Evolutionary conservation across 2,888 invertebrate genomes (phyloP), one percentile per base, ranked within the genome.

Genomic region (Scotopteryx bipunctaria): DNA sequence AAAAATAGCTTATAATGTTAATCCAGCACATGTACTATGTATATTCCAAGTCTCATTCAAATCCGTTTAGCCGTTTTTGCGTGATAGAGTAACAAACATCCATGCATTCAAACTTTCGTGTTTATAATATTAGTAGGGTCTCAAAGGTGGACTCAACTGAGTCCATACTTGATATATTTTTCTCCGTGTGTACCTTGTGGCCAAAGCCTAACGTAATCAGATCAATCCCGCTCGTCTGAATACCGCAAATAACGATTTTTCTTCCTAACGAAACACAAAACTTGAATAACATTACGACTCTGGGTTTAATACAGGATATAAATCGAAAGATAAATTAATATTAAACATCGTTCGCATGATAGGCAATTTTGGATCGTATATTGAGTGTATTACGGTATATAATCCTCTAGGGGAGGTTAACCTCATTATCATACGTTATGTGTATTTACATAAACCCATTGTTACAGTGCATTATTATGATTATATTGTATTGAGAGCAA

Each of bases 351-450:
- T 45, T 48, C 29, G 52, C 58, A 37, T 55, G 40, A 52, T 50
- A 53, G 55, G 36, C 46, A 32, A 54, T 40, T 44, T 16, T 47
- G 21, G 11, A 35, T 25, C 40, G 25, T 54, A 42, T 32, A 48
- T 42, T 40, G 49, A 61, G 55, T 45, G 31, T 38, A 23, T 44
- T 45, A 41, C 37, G 41, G 32, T 23, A 14, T 19, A 36, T 11
- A 15, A 44, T 41, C 13, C 32, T 14, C 9, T 3, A 19, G 35
- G 35, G 38, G 40, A 40, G 33, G 19, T 33, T 46, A n/a, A 19
- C 15, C 32, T 47, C 45, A 54, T 59, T 51, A 54, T n/a, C 48
- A 55, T 52, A 60, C 37, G 51, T 53, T 43, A 47, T 45, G 6
- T 1, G 16, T 50, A 50, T 55, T 50, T 38, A 35, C 50, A 50